Evolutionary conservation across 2,888 invertebrate species (phyloP).

Genomic region (Hydriomena furcata): DNA sequence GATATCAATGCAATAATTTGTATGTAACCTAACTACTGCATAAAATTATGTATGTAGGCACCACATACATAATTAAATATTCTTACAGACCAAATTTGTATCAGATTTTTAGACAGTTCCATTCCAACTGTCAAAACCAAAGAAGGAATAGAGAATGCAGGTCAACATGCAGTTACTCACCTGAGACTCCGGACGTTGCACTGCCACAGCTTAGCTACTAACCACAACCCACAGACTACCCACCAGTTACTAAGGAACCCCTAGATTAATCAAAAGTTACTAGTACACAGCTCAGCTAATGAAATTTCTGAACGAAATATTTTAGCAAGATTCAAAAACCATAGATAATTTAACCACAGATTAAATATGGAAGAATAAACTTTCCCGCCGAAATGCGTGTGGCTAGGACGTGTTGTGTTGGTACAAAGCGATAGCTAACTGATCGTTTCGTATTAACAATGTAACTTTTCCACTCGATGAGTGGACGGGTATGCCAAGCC

Average conservation of each 20-base stretch:
- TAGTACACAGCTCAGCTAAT: not conserved
- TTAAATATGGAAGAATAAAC: too few species aligned
- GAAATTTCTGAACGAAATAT: too few species aligned
- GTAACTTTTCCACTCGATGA: slow-evolving; percentile 28
- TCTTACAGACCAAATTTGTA: too few species aligned
- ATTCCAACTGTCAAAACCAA: not conserved
- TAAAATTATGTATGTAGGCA: too few species aligned
- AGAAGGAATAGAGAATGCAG: not conserved
- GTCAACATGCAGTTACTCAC: slow-evolving; percentile 2
- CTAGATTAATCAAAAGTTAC: not conserved
- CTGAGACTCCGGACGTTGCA: not conserved
- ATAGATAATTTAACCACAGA: too few species aligned
- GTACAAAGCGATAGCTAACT: slow-evolving; percentile 29
- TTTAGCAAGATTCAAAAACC: too few species aligned
- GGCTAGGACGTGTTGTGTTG: slow-evolving; percentile 25
- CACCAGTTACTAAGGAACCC: not conserved
- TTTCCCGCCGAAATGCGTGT: too few species aligned
- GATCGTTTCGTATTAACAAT: slow-evolving; percentile 20
- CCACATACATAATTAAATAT: too few species aligned
- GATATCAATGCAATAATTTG: too few species aligned
- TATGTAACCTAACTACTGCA: too few species aligned
- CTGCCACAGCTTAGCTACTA: not conserved
- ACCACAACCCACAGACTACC: not conserved
- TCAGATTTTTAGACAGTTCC: not conserved
- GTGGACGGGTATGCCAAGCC: not conserved